phyloP scores from a whole-genome alignment of 2,888 invertebrate genomes.

The Clostera curtula region DNA sequence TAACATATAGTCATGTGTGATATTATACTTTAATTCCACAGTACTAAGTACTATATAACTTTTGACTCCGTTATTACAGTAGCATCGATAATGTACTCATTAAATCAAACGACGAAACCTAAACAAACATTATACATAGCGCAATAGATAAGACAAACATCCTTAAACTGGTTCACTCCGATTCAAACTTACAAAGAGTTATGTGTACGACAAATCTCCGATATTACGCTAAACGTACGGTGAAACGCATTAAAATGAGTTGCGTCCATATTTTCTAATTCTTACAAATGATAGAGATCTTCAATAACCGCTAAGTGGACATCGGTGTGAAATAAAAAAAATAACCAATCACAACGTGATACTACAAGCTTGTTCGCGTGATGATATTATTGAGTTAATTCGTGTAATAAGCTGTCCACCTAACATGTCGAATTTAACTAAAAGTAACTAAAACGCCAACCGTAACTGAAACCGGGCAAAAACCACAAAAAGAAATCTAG shows the following conservation, averaged over 20 bases:
- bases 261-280: conserved; percentile 33
- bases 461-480: conserved; percentile 30
- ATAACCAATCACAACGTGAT: too few relatives aligned
- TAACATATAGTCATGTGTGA: too few relatives aligned
- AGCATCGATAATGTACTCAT: too few relatives aligned
- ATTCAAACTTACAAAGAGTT: conserved; percentile 7
- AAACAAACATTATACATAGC: conserved; percentile 8
- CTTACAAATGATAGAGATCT: conserved; percentile 50
- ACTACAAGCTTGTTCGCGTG: too few relatives aligned
- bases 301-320: conserved; percentile 52
- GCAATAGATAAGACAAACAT: conserved; percentile 13
- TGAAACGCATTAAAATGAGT: conserved; percentile 35
- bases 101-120: too few relatives aligned
- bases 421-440: conserved; percentile 37
- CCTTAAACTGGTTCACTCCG: conserved; percentile 8
- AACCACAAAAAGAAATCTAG: conserved; percentile 9
- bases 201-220: conserved; percentile 13
- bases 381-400: conserved; percentile 13
- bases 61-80: too few relatives aligned
- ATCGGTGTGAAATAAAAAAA: conserved; percentile 19
- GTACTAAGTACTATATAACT: too few relatives aligned
- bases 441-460: conserved; percentile 42
- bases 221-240: conserved; percentile 27
- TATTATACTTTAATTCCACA: too few relatives aligned
- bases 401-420: conserved; percentile 30